A percentile compares a stretch with the other conserved stretches of the same genome.
phyloP scores from a whole-genome alignment of 1,140 invertebrate genomes.

The Cyclina sinensis region DNA sequence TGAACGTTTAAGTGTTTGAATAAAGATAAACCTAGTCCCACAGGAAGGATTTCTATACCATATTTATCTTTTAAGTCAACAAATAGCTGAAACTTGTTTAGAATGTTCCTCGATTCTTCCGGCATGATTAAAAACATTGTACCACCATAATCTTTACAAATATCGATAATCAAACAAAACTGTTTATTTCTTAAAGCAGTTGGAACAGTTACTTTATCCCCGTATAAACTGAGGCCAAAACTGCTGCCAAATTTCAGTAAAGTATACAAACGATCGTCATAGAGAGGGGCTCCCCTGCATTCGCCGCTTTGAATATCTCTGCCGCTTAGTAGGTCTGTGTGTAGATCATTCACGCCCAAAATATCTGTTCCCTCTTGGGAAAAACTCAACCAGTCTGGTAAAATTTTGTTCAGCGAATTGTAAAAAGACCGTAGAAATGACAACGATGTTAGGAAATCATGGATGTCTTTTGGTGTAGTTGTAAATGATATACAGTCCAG shows the following conservation, averaged over 20 bases:
- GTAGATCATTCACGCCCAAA: constrained; percentile 27
- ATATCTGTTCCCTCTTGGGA: constrained; percentile 16
- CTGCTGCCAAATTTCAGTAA: constrained; percentile 37
- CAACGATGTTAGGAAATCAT: constrained; percentile 19
- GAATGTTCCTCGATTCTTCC: constrained; percentile 43
- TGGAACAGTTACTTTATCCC: neutral
- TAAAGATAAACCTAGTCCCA: constrained; percentile 50
- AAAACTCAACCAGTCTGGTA: constrained; percentile 54
- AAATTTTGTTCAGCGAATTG: constrained; percentile 4
- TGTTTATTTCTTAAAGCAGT: neutral
- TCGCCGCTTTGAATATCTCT: neutral
- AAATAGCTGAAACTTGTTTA: constrained; percentile 7
- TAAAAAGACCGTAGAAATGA: constrained; percentile 50
- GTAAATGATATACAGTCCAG: constrained; percentile 15
- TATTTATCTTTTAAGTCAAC: neutral
- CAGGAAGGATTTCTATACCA: constrained; percentile 5
- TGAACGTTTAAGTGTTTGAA: constrained; percentile 12
- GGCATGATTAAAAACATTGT: constrained; percentile 49
- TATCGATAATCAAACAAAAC: constrained; percentile 58
- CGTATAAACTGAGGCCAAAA: constrained; percentile 36
- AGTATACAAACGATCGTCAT: constrained; percentile 26
- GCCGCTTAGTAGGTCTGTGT: neutral
- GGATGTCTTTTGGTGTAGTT: constrained; percentile 22
- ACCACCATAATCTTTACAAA: constrained; percentile 50
- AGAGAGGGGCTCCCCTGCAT: constrained; percentile 47